Evolutionary conservation across 2,888 invertebrate species (phyloP).

Genomic region (Standfussiana lucernea): DNA sequence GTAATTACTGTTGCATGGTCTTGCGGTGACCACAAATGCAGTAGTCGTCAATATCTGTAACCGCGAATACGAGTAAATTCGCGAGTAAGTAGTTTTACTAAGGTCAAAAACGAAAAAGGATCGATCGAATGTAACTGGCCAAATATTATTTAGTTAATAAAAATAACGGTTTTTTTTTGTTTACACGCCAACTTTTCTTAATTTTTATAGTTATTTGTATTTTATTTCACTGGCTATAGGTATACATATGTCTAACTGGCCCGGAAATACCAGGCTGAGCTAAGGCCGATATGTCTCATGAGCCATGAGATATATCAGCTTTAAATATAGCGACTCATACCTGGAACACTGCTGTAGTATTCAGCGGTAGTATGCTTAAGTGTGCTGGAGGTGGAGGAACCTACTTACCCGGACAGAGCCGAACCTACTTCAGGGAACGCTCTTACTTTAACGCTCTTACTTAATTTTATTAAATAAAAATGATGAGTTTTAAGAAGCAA

Average conservation of each 20-base stretch:
- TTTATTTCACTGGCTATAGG: neutral
- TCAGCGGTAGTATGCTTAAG: neutral
- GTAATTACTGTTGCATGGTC: conserved; percentile 42
- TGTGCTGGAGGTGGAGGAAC: neutral
- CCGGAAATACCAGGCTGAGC: neutral
- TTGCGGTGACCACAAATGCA: conserved; percentile 53
- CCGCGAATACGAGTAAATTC: conserved; percentile 46
- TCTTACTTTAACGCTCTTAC: neutral
- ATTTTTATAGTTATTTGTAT: neutral
- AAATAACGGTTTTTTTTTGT: neutral
- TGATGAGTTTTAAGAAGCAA: neutral
- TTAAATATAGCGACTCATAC: neutral
- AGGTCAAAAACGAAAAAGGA: neutral
- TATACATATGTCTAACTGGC: too few relatives aligned
- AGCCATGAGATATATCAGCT: too few relatives aligned
- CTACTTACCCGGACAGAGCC: neutral
- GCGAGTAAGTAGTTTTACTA: neutral
- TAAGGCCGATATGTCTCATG: too few relatives aligned
- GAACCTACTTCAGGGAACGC: neutral
- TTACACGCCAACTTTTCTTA: neutral
- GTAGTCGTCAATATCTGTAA: conserved; percentile 71
- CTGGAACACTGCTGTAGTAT: neutral
- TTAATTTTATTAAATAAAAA: neutral
- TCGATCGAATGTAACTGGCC: neutral
- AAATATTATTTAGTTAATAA: neutral